Base-by-base conservation (phyloP, 2,888 invertebrate species). In the Perizoma flavofasciatum region DNA sequence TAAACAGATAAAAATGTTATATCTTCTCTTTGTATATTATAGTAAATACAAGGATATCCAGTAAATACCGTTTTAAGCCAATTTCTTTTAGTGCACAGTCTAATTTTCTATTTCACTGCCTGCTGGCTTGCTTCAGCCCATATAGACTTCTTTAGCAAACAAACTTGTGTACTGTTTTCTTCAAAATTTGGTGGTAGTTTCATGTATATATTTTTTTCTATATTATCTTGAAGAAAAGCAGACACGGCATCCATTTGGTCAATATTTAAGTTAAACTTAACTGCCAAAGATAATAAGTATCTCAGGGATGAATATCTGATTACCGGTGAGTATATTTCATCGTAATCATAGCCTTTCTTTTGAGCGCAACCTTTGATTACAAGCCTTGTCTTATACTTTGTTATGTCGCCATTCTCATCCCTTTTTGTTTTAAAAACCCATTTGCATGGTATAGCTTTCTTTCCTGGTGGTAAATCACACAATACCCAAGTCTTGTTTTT, bases 201-300 rank as follows among this genome's bases (percentile, higher is more conserved):
- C 35, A 5, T 35, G 6, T 35, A 5, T 5, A 35, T 35, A 35
- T 5, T 35, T 35, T 5, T 5, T 40, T 8, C n/a, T 35, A 71
- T 69, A 6, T 71, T 56, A 10, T 70, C 72, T 34, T 69, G 69
- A 22, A 74, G 65, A 51, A 73, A 72, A 3, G 71, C 70, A 51
- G 35, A 56, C 45, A 71, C 49, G 0, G 66, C 71, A 66, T 70
- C 71, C 68, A 71, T 66, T 35, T 70, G 70, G 50, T 40, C 6
- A 8, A 70, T 71, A 22, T 68, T 8, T 8, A 40, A 40, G 8
- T 40, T 8, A 8, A 6, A 40, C 8, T 40, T 40, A 6, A 8
- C 40, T 8, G 40, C 40, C 9, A 40, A 8, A 8, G 7, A 5
- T 6, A 40, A 6, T 4, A 40, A 5, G 9, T 40, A 40, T 5